These are phyloP conservation scores for Lindbergichthys nudifrons DNA, from an alignment of 2,797 vertebrate genomes.

Conservation along the genomic window DNA sequence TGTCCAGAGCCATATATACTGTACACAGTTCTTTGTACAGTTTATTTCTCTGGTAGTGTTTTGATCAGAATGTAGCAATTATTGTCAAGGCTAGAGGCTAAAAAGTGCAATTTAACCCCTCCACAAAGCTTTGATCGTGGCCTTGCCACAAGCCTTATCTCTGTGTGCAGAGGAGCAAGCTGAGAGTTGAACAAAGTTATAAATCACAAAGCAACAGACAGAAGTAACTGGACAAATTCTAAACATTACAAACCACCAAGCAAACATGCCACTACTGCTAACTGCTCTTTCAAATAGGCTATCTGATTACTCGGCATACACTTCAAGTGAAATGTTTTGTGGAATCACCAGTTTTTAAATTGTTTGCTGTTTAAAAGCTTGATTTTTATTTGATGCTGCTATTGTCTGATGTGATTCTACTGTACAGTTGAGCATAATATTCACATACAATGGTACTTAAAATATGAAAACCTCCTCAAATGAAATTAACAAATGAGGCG, in stretches of 20 bases:
- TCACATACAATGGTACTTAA: slow-evolving; percentile 54
- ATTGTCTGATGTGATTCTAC: slow-evolving; percentile 64
- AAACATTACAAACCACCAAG: slow-evolving; percentile 52
- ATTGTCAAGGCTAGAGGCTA: slow-evolving; percentile 74
- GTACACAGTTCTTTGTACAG: slow-evolving; percentile 68
- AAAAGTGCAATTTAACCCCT: slow-evolving; percentile 85
- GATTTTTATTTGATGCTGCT: slow-evolving; percentile 73
- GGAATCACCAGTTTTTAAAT: slow-evolving; percentile 70
- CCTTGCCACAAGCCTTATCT: slow-evolving; percentile 85
- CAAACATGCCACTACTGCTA: slow-evolving; percentile 64
- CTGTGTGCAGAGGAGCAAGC: slow-evolving; percentile 72
- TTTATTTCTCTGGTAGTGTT: slow-evolving; percentile 73
- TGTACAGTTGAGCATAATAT: slow-evolving; percentile 58
- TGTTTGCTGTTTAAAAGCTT: slow-evolving; percentile 64
- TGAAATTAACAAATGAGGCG: slow-evolving; percentile 38
- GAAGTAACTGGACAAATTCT: slow-evolving; percentile 46
- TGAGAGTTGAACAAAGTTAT: slow-evolving; percentile 67
- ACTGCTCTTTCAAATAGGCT: slow-evolving; percentile 63
- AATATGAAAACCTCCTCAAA: slow-evolving; percentile 35
- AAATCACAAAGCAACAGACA: slow-evolving; percentile 58
- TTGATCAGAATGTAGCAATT: slow-evolving; percentile 82
- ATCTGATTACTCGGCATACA: slow-evolving; percentile 61
- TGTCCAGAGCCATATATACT: slow-evolving; percentile 76
- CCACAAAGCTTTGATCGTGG: slow-evolving; percentile 81
- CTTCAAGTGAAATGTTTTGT: slow-evolving; percentile 64